Evolutionary conservation across 2,113 vertebrate species (phyloP), one percentile per base, ranked within the genome.

Genomic region (Macquaria australasica): DNA sequence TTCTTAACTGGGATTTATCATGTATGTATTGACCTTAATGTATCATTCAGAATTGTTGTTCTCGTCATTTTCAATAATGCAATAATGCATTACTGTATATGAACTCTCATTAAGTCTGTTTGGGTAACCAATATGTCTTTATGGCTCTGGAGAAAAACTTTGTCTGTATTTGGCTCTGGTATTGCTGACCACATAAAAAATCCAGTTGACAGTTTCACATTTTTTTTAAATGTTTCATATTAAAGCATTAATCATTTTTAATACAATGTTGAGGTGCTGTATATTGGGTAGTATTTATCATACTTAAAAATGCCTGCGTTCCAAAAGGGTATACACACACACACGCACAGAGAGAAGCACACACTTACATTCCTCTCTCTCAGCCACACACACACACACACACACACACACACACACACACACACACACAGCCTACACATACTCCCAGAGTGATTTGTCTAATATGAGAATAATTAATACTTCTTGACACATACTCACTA

Each of bases 201-300:
- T 58, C 21, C 10, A 18, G 39, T 31, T 48, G 48, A 80, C 45
- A 48, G 9, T 68, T 53, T 34, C 1, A 37, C 14, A 21, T 75
- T 64, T 75, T 75, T 48, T 77, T 77, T 55, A 39, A 39, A 48
- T 31, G 50, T 78, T 85, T 39, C n/a, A 60, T 85, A 87, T 89
- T 88, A 25, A 86, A 83, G 39, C 73, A 91, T 92, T 87, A 70
- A 91, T 91, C 88, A 82, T 81, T 68, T 89, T 90, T 85, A 85
- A 87, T 80, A 53, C n/a, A 83, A 73, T 37, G 60, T 71, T 34
- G 12, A 28, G 39, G 20, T 62, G 28, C 25, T 84, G 34, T 77
- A 43, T 51, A 70, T 67, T 28, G 10, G 77, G 55, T 25, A 53
- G 31, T 76, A 92, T 92, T 92, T 56, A 89, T 92, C 88, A 86